Percentiles rank a stretch among this genome's conserved stretches.
Conservation (phyloP, 2,888 invertebrate species). For the Horisme vitalbata region DNA sequence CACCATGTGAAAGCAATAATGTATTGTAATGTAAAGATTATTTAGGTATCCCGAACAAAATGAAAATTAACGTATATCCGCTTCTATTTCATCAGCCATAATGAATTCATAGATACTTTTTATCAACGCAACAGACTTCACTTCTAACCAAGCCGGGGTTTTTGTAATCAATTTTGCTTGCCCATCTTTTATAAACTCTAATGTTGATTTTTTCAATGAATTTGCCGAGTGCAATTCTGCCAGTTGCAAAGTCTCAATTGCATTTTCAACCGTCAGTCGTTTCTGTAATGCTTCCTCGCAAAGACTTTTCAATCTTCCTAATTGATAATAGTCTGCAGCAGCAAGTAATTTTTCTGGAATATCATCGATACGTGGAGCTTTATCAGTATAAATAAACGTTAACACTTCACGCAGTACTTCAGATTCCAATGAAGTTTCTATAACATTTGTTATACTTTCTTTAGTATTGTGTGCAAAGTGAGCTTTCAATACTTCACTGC, state of each 20-base stretch:
- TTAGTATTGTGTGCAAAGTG: slow-evolving; percentile 74
- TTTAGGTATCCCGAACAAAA: too few species aligned
- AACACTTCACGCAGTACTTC: slow-evolving; percentile 68
- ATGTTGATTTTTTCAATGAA: slow-evolving; percentile 58
- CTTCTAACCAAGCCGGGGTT: slow-evolving; percentile 68
- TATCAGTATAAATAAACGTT: slow-evolving; percentile 71
- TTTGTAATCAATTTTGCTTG: slow-evolving; percentile 70
- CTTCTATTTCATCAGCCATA: slow-evolving; percentile 64
- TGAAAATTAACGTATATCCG: slow-evolving; percentile 39
- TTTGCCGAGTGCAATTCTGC: slow-evolving; percentile 72
- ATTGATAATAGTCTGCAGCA: slow-evolving; percentile 73
- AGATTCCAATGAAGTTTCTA: slow-evolving; percentile 67
- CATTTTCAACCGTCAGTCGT: slow-evolving; percentile 72
- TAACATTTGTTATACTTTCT: slow-evolving; percentile 65
- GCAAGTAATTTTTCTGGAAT: slow-evolving; percentile 71
- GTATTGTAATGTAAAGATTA: too few species aligned
- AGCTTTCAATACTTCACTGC: slow-evolving; percentile 71
- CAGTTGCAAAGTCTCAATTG: slow-evolving; percentile 67
- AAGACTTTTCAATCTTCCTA: slow-evolving; percentile 64
- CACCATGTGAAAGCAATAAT: too few species aligned
- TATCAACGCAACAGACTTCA: slow-evolving; percentile 68
- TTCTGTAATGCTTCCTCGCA: slow-evolving; percentile 74
- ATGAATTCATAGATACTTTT: slow-evolving; percentile 74
- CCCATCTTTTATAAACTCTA: slow-evolving; percentile 75
- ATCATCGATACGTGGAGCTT: slow-evolving; percentile 68